Base-by-base conservation (phyloP, 2,888 invertebrate genomes). In the Eulithis testata region DNA sequence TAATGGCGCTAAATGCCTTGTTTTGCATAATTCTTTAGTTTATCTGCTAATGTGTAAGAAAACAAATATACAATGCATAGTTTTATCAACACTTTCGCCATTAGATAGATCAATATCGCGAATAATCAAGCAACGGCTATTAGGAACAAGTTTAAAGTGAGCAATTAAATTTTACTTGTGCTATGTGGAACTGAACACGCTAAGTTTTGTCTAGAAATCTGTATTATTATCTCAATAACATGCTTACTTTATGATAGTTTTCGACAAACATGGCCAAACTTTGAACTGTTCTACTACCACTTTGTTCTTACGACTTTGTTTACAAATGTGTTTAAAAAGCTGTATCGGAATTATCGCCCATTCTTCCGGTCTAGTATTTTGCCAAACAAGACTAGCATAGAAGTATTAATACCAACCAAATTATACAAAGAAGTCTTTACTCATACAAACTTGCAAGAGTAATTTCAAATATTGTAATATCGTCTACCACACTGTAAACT, bases 121-220 rank as follows among this genome's bases (percentile, higher is more conserved):
- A 40, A 45, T 52, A 40, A 57, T 37, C 11, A 55, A 54, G 56
- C 27, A 57, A 49, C 57, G 60, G 60, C 50, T 49, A 51, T 37
- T 58, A 9, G 50, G 45, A 60, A 62, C 67, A 57, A 65, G 59
- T 6, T 71, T 65, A 44, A 62, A 65, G 43, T 64, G 58, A 65
- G 66, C 51, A 53, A 65, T 69, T 67, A 65, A 50, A 51, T 60
- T 49, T 43, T 61, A 53, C 37, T 51, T 53, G 60, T 50, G 37
- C 55, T 55, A 56, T 65, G 58, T 62, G 63, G 45, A 59, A 44
- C 27, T 40, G 52, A 57, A 27, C 69, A 71, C 65, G 71, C 66
- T 43, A 31, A 63, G 53, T 57, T 57, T 56, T 21, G n/a, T 11
- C 3, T 40, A 58, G 36, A 65, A 65, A 52, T 66, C 61, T 61